phyloP scores from a whole-genome alignment of 2,113 vertebrate genomes.

The Poicephalus gulielmi region DNA sequence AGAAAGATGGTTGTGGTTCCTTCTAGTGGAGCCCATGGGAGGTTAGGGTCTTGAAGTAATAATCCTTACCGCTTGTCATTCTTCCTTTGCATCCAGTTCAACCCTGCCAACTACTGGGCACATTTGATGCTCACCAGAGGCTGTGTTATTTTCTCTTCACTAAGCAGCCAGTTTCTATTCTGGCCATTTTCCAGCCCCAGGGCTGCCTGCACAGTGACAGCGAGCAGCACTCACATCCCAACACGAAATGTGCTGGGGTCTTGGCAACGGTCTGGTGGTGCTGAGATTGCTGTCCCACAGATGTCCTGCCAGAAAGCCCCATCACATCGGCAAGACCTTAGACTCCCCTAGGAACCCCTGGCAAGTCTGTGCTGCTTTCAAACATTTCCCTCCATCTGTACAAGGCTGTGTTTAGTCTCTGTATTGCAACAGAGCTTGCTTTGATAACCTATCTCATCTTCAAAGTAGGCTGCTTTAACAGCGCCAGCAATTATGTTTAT shows the following conservation, averaged over 20 bases:
- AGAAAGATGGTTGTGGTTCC: not conserved
- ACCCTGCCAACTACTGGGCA: not conserved
- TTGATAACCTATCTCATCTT: not conserved
- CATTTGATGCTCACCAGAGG: not conserved
- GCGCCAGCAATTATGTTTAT: not conserved
- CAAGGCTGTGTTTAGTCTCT: not conserved
- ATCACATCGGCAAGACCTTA: not conserved
- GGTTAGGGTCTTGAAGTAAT: not conserved
- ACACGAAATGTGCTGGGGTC: fast-evolving
- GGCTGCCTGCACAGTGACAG: not conserved
- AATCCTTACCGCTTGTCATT: not conserved
- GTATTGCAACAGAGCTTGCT: not conserved
- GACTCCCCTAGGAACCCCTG: not conserved
- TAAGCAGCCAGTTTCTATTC: not conserved
- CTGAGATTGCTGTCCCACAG: not conserved
- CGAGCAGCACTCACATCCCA: fast-evolving
- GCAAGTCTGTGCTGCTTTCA: not conserved
- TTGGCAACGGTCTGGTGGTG: not conserved
- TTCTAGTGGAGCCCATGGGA: not conserved
- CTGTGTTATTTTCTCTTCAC: not conserved
- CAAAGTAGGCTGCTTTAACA: not conserved
- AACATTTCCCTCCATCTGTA: not conserved
- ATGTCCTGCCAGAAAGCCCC: not conserved
- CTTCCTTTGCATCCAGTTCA: not conserved
- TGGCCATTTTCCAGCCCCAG: not conserved